phyloP scores from a whole-genome alignment of 1,140 invertebrate species.

The Drosophila kepulauana region DNA sequence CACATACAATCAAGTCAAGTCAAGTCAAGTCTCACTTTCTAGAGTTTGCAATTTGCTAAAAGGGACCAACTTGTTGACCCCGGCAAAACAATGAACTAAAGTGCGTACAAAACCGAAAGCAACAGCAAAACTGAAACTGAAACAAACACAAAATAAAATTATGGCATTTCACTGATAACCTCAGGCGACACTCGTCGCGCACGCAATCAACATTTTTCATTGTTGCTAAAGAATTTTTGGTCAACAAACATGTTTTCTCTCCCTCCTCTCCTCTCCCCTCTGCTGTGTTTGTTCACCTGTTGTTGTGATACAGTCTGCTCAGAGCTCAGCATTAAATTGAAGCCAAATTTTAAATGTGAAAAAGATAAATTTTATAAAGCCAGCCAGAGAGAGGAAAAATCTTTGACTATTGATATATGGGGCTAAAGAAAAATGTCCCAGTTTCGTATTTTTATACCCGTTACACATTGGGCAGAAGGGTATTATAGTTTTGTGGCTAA shows the following conservation, averaged over 20 bases:
- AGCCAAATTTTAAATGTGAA: not conserved
- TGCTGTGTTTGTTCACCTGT: slow-evolving; percentile 2
- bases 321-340: not conserved
- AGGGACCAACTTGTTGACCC: slow-evolving; percentile 18
- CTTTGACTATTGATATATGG: too few relatives aligned
- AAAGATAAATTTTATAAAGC: not conserved
- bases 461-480: too few relatives aligned
- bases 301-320: not conserved
- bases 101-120: not conserved
- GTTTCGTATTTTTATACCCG: too few relatives aligned
- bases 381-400: not conserved
- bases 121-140: slow-evolving; percentile 5
- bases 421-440: too few relatives aligned
- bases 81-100: slow-evolving; percentile 12
- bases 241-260: not conserved
- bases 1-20: slow-evolving; percentile 45
- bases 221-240: slow-evolving; percentile 14
- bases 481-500: too few relatives aligned
- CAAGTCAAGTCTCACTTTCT: slow-evolving; percentile 21
- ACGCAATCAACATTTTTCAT: slow-evolving; percentile 59
- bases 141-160: slow-evolving; percentile 58
- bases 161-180: slow-evolving; percentile 58
- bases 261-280: not conserved
- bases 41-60: slow-evolving; percentile 22
- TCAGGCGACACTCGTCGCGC: slow-evolving; percentile 40